Percentiles rank a stretch among this genome's conserved stretches.
phyloP scores from a whole-genome alignment of 2,113 vertebrate species.

The Tichodroma muraria region DNA sequence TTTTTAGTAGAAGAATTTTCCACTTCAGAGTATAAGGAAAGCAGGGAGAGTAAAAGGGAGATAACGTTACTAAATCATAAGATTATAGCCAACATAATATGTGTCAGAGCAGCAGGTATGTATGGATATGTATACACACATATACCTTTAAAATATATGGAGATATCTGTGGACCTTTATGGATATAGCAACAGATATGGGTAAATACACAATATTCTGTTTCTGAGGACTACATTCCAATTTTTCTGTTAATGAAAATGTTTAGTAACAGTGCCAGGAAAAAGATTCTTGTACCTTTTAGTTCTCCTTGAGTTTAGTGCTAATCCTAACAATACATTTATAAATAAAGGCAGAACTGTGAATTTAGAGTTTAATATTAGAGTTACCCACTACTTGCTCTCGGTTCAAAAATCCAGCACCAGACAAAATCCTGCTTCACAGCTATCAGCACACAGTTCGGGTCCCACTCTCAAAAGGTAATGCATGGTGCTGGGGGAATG shows the following conservation, averaged over 20 bases:
- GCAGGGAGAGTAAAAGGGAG: neutral
- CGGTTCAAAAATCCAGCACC: neutral
- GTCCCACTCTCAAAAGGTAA: neutral
- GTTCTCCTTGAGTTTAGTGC: neutral
- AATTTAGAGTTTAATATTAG: neutral
- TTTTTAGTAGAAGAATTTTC: constrained; percentile 40
- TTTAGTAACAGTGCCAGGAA: neutral
- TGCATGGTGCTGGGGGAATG: neutral
- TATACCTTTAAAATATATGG: neutral
- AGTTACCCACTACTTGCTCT: neutral
- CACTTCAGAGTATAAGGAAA: neutral
- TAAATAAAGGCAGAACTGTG: neutral
- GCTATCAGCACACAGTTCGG: neutral
- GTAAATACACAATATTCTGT: neutral
- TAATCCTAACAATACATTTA: neutral
- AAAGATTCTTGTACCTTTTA: neutral
- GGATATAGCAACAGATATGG: neutral
- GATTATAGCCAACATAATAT: neutral
- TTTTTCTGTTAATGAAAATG: neutral
- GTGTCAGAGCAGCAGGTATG: neutral
- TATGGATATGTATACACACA: neutral
- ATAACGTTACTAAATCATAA: neutral
- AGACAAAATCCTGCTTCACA: neutral
- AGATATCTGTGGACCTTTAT: neutral
- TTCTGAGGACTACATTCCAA: neutral